Evolutionary conservation across 2,888 invertebrate genomes (phyloP), one percentile per base, ranked within the genome.

Genomic region (Melangyna quadrimaculata): DNA sequence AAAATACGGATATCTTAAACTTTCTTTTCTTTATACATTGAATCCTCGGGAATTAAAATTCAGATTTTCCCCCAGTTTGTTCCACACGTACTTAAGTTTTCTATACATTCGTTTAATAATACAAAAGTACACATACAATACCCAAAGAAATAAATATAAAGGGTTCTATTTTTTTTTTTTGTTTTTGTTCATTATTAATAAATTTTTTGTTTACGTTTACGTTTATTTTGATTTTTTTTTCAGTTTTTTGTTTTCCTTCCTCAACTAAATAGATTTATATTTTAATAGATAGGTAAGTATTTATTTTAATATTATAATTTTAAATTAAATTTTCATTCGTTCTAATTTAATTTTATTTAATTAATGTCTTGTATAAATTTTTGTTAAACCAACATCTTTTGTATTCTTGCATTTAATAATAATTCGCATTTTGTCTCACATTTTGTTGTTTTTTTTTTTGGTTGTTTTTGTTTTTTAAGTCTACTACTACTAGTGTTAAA

Each of bases 291-390:
- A 57, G 8, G 45, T 65, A 67, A 51, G 67, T 67, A 67, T 51
- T 51, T 51, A 51, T 35, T 67, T 51, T 32, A 65, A 22, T 65
- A 32, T 48, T 51, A 32, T 51, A 2, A 67, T 55, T 70, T 70
- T 70, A 14, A 59, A 57, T 57, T 65, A 40, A 37, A 12, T 63
- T 48, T 19, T 70, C 22, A 43, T 59, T 83, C 43, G 17, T 74
- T 65, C n/a, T n/a, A n/a, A 69, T 55, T 78, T 53, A 10, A 55
- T 59, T 59, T 43, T 63, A 63, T 79, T 71, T 70, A 71, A 29
- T 86, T 80, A 77, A 80, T 86, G 84, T 84, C 84, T 84, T 84
- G 84, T 84, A 84, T 79, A 78, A 71, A 71, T 67, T n/a, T n/a
- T n/a, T 65, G 63, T 63, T 71, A 67, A 75, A 70, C 69, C 74